These are phyloP conservation scores for Grapholita molesta DNA, from an alignment of 1,140 invertebrate species.

Conservation along the genomic window DNA sequence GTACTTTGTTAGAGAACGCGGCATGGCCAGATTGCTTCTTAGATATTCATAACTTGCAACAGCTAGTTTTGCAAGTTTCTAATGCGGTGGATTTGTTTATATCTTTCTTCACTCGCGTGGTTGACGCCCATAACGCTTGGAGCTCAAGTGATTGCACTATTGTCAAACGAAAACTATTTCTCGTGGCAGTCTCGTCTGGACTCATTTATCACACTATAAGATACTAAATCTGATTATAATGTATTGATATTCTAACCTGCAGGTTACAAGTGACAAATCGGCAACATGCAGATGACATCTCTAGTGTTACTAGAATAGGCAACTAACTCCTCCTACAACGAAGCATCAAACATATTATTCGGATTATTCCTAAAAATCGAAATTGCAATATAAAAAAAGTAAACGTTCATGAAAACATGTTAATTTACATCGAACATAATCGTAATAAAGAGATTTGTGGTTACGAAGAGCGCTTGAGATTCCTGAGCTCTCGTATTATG, in stretches of 20 bases:
- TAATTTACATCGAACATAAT: not conserved
- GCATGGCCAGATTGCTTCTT: constrained; percentile 41
- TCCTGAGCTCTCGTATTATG: constrained; percentile 20
- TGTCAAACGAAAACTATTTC: not conserved
- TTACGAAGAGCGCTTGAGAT: not conserved
- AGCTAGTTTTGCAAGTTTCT: constrained; percentile 46
- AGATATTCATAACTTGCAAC: constrained; percentile 56
- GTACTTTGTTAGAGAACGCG: constrained; percentile 48
- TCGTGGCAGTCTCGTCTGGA: not conserved
- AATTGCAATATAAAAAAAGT: not conserved
- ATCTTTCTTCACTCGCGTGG: constrained; percentile 12
- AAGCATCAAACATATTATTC: no score
- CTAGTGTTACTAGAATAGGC: not conserved
- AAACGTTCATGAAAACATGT: not conserved
- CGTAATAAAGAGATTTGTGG: constrained; percentile 1
- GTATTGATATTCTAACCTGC: no score
- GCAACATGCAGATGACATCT: not conserved
- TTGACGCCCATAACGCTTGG: not conserved
- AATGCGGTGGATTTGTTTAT: constrained; percentile 38
- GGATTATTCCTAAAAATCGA: no score
- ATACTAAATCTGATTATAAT: no score
- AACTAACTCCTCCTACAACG: no score
- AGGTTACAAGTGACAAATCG: no score
- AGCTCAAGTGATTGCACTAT: not conserved
- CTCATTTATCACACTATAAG: no score